These are phyloP conservation scores for Rhinophrynus dorsalis DNA, from an alignment of 2,797 vertebrate genomes.

Conservation along the genomic window DNA sequence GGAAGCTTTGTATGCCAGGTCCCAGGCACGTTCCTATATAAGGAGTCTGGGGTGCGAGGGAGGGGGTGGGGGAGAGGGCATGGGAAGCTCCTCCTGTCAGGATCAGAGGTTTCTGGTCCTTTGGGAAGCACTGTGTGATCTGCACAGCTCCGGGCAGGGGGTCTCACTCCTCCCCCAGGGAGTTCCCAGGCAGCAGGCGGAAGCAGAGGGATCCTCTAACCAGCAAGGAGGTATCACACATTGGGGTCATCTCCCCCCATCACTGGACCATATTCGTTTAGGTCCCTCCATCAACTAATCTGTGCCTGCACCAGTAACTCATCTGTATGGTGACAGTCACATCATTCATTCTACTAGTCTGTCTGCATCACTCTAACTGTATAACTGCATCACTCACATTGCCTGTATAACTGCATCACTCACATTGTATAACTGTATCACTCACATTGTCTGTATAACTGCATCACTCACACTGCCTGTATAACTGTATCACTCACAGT, in stretches of 20 bases:
- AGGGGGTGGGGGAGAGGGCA: constrained; percentile 54
- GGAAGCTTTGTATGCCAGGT: constrained; percentile 53
- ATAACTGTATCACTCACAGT: neutral
- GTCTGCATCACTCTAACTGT: neutral
- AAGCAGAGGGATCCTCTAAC: constrained; percentile 43
- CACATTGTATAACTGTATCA: neutral
- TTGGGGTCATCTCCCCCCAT: constrained; percentile 31
- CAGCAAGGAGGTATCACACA: constrained; percentile 46
- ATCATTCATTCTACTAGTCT: constrained; percentile 1
- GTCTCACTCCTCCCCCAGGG: constrained; percentile 46
- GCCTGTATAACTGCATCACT: too few species aligned
- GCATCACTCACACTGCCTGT: neutral
- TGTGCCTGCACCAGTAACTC: too few species aligned
- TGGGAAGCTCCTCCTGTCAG: constrained; percentile 40
- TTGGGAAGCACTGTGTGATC: constrained; percentile 42
- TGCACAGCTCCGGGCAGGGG: constrained; percentile 35
- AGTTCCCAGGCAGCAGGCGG: constrained; percentile 35
- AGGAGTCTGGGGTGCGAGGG: constrained; percentile 53
- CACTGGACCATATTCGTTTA: neutral
- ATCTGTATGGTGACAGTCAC: too few species aligned
- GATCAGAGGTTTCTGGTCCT: constrained; percentile 40
- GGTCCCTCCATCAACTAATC: neutral
- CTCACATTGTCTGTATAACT: neutral
- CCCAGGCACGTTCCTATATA: constrained; percentile 52
- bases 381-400: neutral